Conservation (phyloP, 2,888 invertebrate species). For the Nomada fabriciana region DNA sequence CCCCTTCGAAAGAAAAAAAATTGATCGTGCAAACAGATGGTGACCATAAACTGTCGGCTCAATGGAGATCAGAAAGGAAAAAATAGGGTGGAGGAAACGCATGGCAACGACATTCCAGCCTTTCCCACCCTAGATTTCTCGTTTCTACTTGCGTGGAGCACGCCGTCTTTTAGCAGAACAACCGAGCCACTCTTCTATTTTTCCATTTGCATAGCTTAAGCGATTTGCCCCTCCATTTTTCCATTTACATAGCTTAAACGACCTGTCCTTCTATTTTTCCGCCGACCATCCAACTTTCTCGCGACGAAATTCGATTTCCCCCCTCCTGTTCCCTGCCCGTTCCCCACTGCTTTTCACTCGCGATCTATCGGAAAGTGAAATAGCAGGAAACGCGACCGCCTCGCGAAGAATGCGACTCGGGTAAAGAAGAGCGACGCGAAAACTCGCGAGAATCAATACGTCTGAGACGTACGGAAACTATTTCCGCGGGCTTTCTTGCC, state of each 20-base stretch:
- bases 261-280: conserved; percentile 49
- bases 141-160: conserved; percentile 3
- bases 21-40: not conserved
- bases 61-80: not conserved
- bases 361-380: conserved; percentile 39
- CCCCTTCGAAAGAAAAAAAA: not conserved
- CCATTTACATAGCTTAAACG: conserved; percentile 57
- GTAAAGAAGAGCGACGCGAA: conserved; percentile 35
- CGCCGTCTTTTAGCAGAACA: conserved; percentile 51
- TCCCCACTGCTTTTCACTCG: not conserved
- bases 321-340: too few species aligned
- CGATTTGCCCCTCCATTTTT: conserved; percentile 58
- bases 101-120: conserved; percentile 14
- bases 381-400: conserved; percentile 33
- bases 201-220: conserved; percentile 62
- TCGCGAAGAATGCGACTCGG: conserved; percentile 36
- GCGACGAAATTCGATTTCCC: conserved; percentile 46
- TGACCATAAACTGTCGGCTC: not conserved
- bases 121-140: not conserved
- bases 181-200: conserved; percentile 46
- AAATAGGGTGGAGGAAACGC: not conserved
- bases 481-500: conserved; percentile 57
- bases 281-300: not conserved
- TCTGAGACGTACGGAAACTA: conserved; percentile 51
- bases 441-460: conserved; percentile 60